A percentile compares a stretch with the other conserved stretches of the same genome.
These are phyloP conservation scores for Cardiocondyla obscurior DNA, from an alignment of 1,140 invertebrate species.

Conservation along the genomic window DNA sequence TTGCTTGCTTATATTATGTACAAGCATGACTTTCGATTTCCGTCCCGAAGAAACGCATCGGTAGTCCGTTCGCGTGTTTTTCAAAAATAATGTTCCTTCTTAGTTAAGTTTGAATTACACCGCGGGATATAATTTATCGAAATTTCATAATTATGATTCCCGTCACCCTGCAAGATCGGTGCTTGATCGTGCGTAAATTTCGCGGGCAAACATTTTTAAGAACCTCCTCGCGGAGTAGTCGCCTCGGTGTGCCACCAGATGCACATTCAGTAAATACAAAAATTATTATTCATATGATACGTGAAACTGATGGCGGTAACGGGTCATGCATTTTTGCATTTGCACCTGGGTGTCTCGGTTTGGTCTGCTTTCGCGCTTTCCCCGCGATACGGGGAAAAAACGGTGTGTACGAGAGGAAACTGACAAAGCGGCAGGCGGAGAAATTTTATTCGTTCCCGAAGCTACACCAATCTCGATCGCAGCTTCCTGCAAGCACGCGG, in stretches of 20 bases:
- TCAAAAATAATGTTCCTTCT: background rate
- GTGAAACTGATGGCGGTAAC: background rate
- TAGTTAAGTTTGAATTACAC: background rate
- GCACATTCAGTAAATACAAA: background rate
- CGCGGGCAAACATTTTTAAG: background rate
- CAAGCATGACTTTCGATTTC: conserved; percentile 37
- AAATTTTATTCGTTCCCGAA: conserved; percentile 53
- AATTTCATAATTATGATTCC: conserved; percentile 8
- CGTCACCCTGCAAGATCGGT: background rate
- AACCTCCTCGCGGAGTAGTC: conserved; percentile 4
- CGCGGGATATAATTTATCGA: conserved; percentile 16
- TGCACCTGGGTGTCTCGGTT: conserved; percentile 42
- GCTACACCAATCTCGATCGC: conserved; percentile 49
- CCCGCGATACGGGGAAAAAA: conserved; percentile 12
- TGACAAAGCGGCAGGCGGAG: conserved; percentile 46
- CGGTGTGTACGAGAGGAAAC: conserved; percentile 41
- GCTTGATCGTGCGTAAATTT: background rate
- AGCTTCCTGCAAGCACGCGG: background rate
- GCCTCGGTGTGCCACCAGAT: conserved; percentile 3
- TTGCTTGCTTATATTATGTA: conserved; percentile 41
- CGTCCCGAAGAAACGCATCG: background rate
- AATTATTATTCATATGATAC: conserved; percentile 41
- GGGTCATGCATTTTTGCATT: conserved; percentile 4
- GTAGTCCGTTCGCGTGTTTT: conserved; percentile 2
- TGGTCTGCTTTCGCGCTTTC: conserved; percentile 26